phyloP scores from a whole-genome alignment of 1,140 invertebrate species.

The Calephelis virginiensis region DNA sequence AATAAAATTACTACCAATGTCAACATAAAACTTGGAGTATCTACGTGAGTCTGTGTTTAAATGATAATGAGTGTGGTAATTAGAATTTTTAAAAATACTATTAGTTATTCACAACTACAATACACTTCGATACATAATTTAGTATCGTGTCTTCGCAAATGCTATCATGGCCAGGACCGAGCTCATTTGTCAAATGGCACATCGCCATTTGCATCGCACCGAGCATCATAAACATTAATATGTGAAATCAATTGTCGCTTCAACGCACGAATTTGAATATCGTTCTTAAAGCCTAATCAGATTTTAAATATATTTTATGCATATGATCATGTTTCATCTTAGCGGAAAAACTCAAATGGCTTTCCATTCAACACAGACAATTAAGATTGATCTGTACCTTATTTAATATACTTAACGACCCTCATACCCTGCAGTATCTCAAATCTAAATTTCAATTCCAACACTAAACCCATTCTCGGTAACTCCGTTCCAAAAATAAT shows the following conservation, averaged over 20 bases:
- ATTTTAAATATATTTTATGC: slow-evolving; percentile 2
- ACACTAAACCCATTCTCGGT: too few species aligned
- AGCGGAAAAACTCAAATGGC: too few species aligned
- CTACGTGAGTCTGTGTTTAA: too few species aligned
- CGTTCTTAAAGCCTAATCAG: not conserved
- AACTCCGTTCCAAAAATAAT: too few species aligned
- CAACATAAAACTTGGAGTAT: too few species aligned
- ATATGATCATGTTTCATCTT: too few species aligned
- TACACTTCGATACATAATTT: slow-evolving; percentile 1
- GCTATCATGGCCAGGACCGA: slow-evolving; percentile 4
- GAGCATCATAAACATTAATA: slow-evolving; percentile 15
- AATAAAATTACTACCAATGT: too few species aligned
- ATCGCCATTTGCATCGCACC: slow-evolving; percentile 4
- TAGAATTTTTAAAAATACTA: not conserved
- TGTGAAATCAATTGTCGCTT: slow-evolving; percentile 15
- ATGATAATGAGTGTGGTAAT: not conserved
- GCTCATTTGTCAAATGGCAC: slow-evolving; percentile 14
- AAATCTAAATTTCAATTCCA: too few species aligned
- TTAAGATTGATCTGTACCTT: too few species aligned
- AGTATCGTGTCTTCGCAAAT: slow-evolving; percentile 10
- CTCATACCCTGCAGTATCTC: too few species aligned
- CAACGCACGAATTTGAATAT: not conserved
- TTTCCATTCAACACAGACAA: too few species aligned
- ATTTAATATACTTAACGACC: too few species aligned
- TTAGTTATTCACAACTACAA: not conserved